Evolutionary conservation across 2,113 vertebrate genomes (phyloP).

Genomic region (Microcebus griseorufus): DNA sequence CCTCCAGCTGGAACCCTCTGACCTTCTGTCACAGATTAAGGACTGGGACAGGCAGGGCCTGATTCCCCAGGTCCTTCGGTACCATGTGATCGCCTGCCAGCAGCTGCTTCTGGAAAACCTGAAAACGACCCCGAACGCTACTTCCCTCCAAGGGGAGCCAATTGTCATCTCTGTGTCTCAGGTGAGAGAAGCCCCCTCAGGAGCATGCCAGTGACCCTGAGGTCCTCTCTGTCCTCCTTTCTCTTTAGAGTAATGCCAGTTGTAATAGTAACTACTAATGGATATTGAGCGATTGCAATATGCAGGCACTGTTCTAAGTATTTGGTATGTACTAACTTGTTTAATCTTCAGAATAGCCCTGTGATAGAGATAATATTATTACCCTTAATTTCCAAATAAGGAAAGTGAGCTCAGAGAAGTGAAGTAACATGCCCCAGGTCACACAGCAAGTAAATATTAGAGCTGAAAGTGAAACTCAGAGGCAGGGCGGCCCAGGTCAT

Average conservation of each 20-base stretch:
- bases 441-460: not conserved
- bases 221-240: too few relatives aligned
- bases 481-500: not conserved
- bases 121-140: constrained; percentile 83
- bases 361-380: not conserved
- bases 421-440: not conserved
- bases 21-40: constrained; percentile 78
- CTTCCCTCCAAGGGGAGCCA: constrained; percentile 89
- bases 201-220: not conserved
- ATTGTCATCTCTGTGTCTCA: constrained; percentile 85
- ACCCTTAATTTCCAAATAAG: not conserved
- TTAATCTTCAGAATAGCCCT: not conserved
- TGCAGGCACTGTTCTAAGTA: not conserved
- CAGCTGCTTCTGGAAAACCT: constrained; percentile 87
- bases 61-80: constrained; percentile 86
- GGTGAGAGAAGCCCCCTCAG: constrained; percentile 80
- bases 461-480: not conserved
- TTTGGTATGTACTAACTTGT: not conserved
- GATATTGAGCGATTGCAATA: not conserved
- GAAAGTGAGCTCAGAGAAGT: not conserved
- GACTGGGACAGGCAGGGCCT: constrained; percentile 76
- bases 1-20: not conserved
- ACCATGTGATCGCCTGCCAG: constrained; percentile 92
- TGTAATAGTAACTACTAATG: not conserved
- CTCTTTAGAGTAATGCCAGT: not conserved